Evolutionary conservation across 2,113 vertebrate species (phyloP), one percentile per base, ranked within the genome.

Genomic region (Circaetus cinerascens): DNA sequence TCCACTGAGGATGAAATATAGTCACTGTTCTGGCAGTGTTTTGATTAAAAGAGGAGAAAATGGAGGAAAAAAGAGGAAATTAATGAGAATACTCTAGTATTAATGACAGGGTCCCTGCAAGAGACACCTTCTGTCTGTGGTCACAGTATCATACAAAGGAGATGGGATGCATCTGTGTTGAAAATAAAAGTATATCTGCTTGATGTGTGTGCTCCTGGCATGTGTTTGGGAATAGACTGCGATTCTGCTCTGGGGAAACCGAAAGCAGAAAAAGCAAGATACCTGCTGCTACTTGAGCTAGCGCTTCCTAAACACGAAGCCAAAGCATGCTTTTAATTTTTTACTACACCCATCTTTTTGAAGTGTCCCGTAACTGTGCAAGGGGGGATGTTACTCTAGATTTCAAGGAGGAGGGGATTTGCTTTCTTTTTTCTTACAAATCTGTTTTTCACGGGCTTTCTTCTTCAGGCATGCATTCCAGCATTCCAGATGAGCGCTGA

Each of bases 281-380:
- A 95, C 95, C 90, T 97, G 89, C 72, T 94, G 77, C 56, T 93
- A 43, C 84, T 90, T 91, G 90, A 92, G 46, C 76, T 86, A 57
- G 26, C 2, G 3, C 69, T 92, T 90, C 93, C 34, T 38, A 67
- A 86, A 69, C 45, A 72, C 0, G 1, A 81, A 86, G 57, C 34
- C 78, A 83, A 53, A 83, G n/a, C 26, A 69, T 72, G 66, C 30
- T 86, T 89, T 91, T 57, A 60, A 72, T 95, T 93, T 95, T 95
- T 86, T 43, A 27, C 72, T 90, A 17, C 34, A 57, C 56, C 32
- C 46, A 29, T 46, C 82, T 88, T 83, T 94, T 74, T 93, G 71
- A 95, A 88, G 69, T 60, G 50, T 60, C n/a, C 63, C 2, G 1
- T 60, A n/a, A 81, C 21, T 5, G 3, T 89, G 32, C 13, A 41